phyloP scores from a whole-genome alignment of 1,140 invertebrate genomes.

The Dreissena polymorpha region DNA sequence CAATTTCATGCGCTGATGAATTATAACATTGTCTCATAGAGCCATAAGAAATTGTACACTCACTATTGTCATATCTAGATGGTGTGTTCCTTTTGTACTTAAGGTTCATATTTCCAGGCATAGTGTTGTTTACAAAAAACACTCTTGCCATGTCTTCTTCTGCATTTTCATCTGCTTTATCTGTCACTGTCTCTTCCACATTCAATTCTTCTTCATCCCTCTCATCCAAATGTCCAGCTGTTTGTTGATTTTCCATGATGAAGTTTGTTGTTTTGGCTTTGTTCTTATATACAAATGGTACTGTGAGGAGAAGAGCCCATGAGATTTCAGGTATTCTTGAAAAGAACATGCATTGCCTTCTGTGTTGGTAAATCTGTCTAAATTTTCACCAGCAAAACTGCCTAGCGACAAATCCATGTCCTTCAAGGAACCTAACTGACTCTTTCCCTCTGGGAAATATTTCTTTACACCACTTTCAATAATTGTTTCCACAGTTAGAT shows the following conservation, averaged over 20 bases:
- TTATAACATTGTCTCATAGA: slow-evolving; percentile 6
- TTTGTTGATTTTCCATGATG: too few species aligned
- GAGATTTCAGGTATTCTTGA: too few species aligned
- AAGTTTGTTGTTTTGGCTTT: too few species aligned
- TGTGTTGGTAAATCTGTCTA: too few species aligned
- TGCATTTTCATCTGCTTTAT: not conserved
- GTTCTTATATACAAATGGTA: too few species aligned
- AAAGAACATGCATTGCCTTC: too few species aligned
- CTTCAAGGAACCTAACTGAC: too few species aligned
- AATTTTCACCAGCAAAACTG: too few species aligned
- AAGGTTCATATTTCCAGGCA: not conserved
- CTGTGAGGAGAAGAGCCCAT: too few species aligned
- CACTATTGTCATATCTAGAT: slow-evolving; percentile 4
- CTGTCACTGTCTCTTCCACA: slow-evolving; percentile 13
- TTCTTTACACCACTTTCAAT: slow-evolving; percentile 12
- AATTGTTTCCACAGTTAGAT: slow-evolving; percentile 15
- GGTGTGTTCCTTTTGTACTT: slow-evolving; percentile 5
- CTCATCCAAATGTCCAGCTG: too few species aligned
- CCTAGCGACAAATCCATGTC: too few species aligned
- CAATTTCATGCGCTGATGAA: slow-evolving; percentile 10
- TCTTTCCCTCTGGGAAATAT: slow-evolving; percentile 5
- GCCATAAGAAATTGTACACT: slow-evolving; percentile 7
- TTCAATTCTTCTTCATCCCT: not conserved
- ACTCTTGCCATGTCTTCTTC: not conserved
- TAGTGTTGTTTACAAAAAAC: slow-evolving; percentile 2